Percentiles rank a stretch among this genome's conserved stretches.
Evolutionary conservation across 2,797 vertebrate genomes (phyloP).

Genomic region (Xiphophorus birchmanni): DNA sequence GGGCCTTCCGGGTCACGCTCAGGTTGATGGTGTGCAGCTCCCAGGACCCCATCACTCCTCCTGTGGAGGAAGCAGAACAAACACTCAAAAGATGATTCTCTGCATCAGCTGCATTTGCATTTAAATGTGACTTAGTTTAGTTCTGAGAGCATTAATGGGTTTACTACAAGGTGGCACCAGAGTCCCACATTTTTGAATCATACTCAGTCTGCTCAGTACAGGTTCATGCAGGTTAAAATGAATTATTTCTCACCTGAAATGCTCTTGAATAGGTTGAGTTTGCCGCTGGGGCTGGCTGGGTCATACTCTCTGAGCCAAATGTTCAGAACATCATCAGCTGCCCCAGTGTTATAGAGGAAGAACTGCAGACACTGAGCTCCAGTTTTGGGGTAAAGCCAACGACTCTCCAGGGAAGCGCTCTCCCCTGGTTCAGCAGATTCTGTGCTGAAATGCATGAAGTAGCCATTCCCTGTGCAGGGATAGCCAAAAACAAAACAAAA

Average conservation of each 20-base stretch:
- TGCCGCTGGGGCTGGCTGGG: conserved; percentile 27
- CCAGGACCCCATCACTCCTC: conserved; percentile 79
- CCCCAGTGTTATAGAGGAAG: conserved; percentile 84
- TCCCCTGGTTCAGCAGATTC: conserved; percentile 49
- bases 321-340: conserved; percentile 73
- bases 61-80: conserved; percentile 22
- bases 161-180: not conserved
- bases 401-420: conserved; percentile 82
- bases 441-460: conserved; percentile 89
- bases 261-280: conserved; percentile 55
- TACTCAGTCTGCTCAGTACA: not conserved
- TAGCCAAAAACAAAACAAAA: not conserved
- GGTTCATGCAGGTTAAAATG: not conserved
- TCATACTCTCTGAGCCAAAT: conserved; percentile 83
- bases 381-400: conserved; percentile 83
- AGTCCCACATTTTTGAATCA: not conserved
- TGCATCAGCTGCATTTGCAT: not conserved
- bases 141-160: not conserved
- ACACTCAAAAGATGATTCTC: not conserved
- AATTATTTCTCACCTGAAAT: conserved; percentile 53
- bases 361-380: conserved; percentile 89
- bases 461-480: conserved; percentile 82
- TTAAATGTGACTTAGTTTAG: not conserved
- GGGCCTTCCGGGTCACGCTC: conserved; percentile 77
- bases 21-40: conserved; percentile 83